Percentiles rank a stretch among this genome's conserved stretches.
phyloP scores from a whole-genome alignment of 2,888 invertebrate species.

The Leptinotarsa tumamoca region DNA sequence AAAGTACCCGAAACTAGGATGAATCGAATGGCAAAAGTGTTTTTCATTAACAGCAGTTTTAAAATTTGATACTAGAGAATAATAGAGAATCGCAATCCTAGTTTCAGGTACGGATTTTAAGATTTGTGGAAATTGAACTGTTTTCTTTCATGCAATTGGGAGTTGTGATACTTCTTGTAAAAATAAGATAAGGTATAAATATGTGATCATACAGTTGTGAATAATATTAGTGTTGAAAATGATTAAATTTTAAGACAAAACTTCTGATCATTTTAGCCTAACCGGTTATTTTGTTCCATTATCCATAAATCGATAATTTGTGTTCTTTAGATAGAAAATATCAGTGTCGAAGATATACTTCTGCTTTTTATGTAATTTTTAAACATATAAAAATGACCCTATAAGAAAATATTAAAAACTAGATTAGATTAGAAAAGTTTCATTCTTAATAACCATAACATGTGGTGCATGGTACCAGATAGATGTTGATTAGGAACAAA shows the following conservation, averaged over 20 bases:
- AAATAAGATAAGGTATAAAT: conserved; percentile 38
- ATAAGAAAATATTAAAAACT: conserved; percentile 37
- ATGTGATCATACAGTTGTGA: conserved; percentile 49
- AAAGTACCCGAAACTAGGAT: conserved; percentile 22
- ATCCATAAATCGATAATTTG: conserved; percentile 23
- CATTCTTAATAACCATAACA: conserved; percentile 42
- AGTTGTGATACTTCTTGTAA: conserved; percentile 45
- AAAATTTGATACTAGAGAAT: too few species aligned
- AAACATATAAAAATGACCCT: conserved; percentile 31
- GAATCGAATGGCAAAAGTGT: not conserved
- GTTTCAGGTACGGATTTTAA: conserved; percentile 18
- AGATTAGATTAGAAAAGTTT: conserved; percentile 44
- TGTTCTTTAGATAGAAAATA: conserved; percentile 37
- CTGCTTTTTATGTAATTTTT: conserved; percentile 42
- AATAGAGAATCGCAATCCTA: not conserved
- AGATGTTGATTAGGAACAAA: conserved; percentile 44
- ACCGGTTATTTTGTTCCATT: conserved; percentile 12
- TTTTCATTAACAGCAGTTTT: too few species aligned
- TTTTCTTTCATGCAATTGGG: conserved; percentile 19
- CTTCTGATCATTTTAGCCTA: conserved; percentile 6
- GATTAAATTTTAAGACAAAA: conserved; percentile 17
- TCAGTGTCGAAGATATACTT: conserved; percentile 38
- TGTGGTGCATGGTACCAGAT: conserved; percentile 30
- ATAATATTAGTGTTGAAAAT: conserved; percentile 38
- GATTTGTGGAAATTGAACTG: conserved; percentile 1